Conservation (phyloP, 2,797 vertebrate species). For the Pipistrellus pipistrellus region DNA sequence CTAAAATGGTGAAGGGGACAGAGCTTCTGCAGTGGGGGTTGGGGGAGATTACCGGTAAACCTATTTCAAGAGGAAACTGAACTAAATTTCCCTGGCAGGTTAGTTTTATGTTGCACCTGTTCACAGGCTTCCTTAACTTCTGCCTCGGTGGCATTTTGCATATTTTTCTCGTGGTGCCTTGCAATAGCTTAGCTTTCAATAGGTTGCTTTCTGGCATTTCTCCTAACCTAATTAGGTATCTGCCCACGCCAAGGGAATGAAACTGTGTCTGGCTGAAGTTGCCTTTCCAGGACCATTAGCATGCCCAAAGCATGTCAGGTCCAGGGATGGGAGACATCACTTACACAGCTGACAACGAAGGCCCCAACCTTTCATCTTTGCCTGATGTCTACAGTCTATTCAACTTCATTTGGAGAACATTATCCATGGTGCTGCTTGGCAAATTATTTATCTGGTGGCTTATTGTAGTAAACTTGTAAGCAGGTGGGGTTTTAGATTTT, state of each 20-base stretch:
- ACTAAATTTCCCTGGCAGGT: slow-evolving; percentile 36
- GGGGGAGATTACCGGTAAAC: background rate
- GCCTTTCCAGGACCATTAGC: background rate
- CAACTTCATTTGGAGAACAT: slow-evolving; percentile 59
- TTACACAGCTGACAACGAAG: background rate
- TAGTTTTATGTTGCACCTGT: slow-evolving; percentile 67
- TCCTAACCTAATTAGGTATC: slow-evolving; percentile 69
- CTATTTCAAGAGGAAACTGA: slow-evolving; percentile 35
- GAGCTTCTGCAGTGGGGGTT: background rate
- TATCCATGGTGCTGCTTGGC: slow-evolving; percentile 45
- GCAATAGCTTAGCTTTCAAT: slow-evolving; percentile 63
- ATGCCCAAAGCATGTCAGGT: background rate
- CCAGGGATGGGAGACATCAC: background rate
- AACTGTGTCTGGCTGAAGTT: background rate
- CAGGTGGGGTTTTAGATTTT: slow-evolving; percentile 77
- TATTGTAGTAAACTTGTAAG: slow-evolving; percentile 67
- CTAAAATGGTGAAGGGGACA: slow-evolving; percentile 11
- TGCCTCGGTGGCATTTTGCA: slow-evolving; percentile 67
- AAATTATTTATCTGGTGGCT: slow-evolving; percentile 68
- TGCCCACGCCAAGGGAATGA: slow-evolving; percentile 53
- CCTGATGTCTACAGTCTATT: background rate
- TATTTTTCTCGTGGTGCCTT: slow-evolving; percentile 70
- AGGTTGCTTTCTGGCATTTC: slow-evolving; percentile 59
- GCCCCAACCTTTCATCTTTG: slow-evolving; percentile 10
- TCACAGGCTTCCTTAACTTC: slow-evolving; percentile 45